Evolutionary conservation across 2,113 vertebrate species (phyloP).

Genomic region (Oxyruncus cristatus): DNA sequence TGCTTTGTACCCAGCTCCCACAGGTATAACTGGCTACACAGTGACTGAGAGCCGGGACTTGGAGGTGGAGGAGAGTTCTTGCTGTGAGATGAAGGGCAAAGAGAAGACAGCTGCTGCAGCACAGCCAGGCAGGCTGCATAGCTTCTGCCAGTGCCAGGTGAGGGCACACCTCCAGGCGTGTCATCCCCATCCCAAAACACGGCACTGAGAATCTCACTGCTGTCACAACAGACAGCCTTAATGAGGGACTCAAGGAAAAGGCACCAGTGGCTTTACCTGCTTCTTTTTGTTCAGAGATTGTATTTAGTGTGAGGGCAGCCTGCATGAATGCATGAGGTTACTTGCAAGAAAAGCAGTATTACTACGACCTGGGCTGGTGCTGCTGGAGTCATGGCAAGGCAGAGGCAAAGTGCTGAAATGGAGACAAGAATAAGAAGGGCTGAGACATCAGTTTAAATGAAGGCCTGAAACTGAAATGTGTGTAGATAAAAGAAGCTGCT

Average conservation of each 20-base stretch:
- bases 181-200: neutral
- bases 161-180: neutral
- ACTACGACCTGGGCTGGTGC: neutral
- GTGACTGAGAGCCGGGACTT: rapidly evolving
- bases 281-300: neutral
- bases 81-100: neutral
- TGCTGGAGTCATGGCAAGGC: neutral
- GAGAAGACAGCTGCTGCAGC: neutral
- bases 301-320: neutral
- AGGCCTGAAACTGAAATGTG: neutral
- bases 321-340: neutral
- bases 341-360: neutral
- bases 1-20: neutral
- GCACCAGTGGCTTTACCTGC: neutral
- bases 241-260: neutral
- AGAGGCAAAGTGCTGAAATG: neutral
- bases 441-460: neutral
- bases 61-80: neutral
- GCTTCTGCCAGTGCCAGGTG: neutral
- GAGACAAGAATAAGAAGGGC: neutral
- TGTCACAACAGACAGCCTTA: neutral
- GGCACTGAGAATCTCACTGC: neutral
- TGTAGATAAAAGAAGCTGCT: neutral
- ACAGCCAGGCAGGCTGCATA: neutral
- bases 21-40: neutral